Percentiles rank a stretch among this genome's conserved stretches.
Evolutionary conservation across 2,888 invertebrate species (phyloP).

Genomic region (Ernsta delagoae): DNA sequence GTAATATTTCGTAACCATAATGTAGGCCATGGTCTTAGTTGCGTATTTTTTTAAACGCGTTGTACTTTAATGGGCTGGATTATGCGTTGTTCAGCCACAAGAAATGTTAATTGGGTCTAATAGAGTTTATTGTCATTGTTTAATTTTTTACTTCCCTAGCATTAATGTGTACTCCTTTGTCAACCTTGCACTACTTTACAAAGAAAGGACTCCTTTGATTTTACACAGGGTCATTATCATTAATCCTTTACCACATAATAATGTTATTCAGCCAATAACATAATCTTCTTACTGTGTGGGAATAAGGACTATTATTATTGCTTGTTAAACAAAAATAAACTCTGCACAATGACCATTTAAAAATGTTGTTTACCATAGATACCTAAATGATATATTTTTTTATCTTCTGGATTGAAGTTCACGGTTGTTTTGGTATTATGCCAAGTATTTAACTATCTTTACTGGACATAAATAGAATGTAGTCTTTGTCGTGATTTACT

Average conservation of each 20-base stretch:
- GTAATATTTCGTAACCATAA: conserved; percentile 78
- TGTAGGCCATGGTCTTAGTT: conserved; percentile 81
- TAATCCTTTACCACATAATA: not conserved
- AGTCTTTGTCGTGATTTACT: conserved; percentile 9
- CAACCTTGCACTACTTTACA: conserved; percentile 25
- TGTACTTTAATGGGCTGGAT: conserved; percentile 41
- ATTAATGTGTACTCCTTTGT: conserved; percentile 36
- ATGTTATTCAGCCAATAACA: conserved; percentile 9
- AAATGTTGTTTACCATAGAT: conserved; percentile 17
- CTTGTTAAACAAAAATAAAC: not conserved
- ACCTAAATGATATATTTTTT: conserved; percentile 17
- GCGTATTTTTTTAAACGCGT: conserved; percentile 69
- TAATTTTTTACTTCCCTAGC: conserved; percentile 20
- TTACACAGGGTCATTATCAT: not conserved
- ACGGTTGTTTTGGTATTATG: conserved; percentile 52
- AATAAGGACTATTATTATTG: conserved; percentile 9
- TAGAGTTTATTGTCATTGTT: conserved; percentile 23
- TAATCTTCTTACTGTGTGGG: conserved; percentile 2
- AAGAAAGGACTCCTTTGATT: conserved; percentile 5
- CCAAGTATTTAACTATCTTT: conserved; percentile 48
- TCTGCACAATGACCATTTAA: conserved; percentile 2
- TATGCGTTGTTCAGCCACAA: conserved; percentile 30
- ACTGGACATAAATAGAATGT: conserved; percentile 44
- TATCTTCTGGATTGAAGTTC: conserved; percentile 30
- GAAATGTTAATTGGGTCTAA: conserved; percentile 30